Conservation (phyloP, 2,888 invertebrate species). For the Tethea ocularis region DNA sequence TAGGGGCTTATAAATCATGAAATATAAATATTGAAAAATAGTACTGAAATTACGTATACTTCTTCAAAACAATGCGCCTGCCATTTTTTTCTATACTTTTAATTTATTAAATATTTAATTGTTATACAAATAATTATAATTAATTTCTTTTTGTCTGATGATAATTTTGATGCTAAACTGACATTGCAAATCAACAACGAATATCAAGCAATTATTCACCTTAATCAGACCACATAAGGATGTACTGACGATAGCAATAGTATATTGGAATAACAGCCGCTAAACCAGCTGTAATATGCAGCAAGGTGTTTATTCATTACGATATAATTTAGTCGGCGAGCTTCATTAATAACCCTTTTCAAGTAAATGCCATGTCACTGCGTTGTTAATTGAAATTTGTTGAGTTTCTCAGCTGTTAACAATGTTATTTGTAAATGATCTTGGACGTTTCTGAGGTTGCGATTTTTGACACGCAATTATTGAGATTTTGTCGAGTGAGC, state of each 20-base stretch:
- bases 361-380: slow-evolving; percentile 60
- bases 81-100: too few relatives aligned
- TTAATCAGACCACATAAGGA: background rate
- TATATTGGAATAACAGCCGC: slow-evolving; percentile 1
- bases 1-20: too few relatives aligned
- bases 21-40: too few relatives aligned
- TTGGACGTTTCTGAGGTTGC: slow-evolving; percentile 22
- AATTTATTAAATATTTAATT: too few relatives aligned
- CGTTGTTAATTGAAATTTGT: slow-evolving; percentile 51
- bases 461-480: slow-evolving; percentile 28
- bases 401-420: slow-evolving; percentile 42
- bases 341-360: slow-evolving; percentile 61
- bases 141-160: too few relatives aligned
- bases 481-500: background rate
- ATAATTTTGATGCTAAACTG: background rate
- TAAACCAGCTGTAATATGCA: slow-evolving; percentile 24
- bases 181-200: background rate
- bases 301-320: slow-evolving; percentile 31
- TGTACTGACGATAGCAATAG: background rate
- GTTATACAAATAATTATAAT: too few relatives aligned
- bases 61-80: too few relatives aligned
- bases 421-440: slow-evolving; percentile 26
- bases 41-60: too few relatives aligned
- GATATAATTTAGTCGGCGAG: slow-evolving; percentile 40
- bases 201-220: background rate